Percentiles rank a stretch among this genome's conserved stretches.
These are phyloP conservation scores for Promerops cafer DNA, from an alignment of 2,113 vertebrate species.

Conservation along the genomic window DNA sequence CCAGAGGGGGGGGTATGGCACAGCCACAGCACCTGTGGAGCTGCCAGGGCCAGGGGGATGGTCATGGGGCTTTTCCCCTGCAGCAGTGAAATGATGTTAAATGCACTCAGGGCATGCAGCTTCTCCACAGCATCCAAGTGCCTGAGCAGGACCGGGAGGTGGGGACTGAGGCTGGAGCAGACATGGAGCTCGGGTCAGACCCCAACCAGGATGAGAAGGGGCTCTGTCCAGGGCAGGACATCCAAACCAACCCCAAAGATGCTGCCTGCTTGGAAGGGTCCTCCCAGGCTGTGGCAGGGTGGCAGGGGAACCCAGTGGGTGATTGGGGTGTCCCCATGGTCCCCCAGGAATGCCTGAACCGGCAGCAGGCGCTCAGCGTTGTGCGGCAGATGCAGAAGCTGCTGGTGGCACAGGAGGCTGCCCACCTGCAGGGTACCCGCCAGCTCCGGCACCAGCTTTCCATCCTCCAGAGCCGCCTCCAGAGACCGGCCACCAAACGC, in stretches of 20 bases:
- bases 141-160: rapidly evolving
- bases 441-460: constrained; percentile 80
- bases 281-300: neutral
- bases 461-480: constrained; percentile 68
- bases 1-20: rapidly evolving
- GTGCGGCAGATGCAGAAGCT: constrained; percentile 83
- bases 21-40: rapidly evolving
- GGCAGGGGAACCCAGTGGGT: rapidly evolving
- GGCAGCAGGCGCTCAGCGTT: constrained; percentile 67
- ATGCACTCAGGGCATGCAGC: neutral
- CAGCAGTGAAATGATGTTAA: neutral
- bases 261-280: neutral
- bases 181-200: neutral
- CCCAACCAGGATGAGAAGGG: neutral
- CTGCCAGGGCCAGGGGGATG: neutral
- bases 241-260: neutral
- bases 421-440: constrained; percentile 70
- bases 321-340: neutral
- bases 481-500: constrained; percentile 49
- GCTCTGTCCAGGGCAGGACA: neutral
- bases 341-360: constrained; percentile 74
- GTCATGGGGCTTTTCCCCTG: neutral
- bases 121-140: neutral
- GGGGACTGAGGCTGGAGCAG: neutral
- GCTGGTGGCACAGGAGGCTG: constrained; percentile 77